These are phyloP conservation scores for Mungos mungo DNA, from an alignment of 2,113 vertebrate species.

Conservation along the genomic window DNA sequence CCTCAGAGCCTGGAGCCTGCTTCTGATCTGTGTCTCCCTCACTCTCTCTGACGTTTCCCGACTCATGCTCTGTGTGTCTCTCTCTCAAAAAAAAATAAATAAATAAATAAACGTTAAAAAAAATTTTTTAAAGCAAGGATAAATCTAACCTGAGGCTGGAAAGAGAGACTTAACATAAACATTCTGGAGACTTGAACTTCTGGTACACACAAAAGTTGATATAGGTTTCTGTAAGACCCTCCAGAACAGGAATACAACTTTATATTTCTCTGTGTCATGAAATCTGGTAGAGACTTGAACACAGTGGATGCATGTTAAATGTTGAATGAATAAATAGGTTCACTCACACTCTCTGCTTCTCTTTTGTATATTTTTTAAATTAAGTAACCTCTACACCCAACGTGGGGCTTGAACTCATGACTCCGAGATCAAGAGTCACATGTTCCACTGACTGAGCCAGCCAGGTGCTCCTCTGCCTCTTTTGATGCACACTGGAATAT, in stretches of 20 bases:
- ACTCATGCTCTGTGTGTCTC: too few species aligned
- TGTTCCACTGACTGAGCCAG: too few species aligned
- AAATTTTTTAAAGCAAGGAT: too few species aligned
- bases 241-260: background rate
- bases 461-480: too few species aligned
- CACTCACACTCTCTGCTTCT: background rate
- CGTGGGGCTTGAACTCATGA: too few species aligned
- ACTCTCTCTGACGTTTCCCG: too few species aligned
- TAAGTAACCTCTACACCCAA: too few species aligned
- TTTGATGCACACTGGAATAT: background rate
- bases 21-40: too few species aligned
- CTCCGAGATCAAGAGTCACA: too few species aligned
- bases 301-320: background rate
- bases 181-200: background rate
- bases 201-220: background rate
- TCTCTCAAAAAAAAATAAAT: too few species aligned
- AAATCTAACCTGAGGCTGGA: background rate
- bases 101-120: too few species aligned
- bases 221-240: background rate
- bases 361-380: background rate
- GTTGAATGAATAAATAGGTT: background rate
- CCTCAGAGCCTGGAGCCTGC: too few species aligned
- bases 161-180: background rate
- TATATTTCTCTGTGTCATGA: background rate
- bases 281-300: background rate